Base-by-base conservation (phyloP, 2,113 vertebrate species). In the Chunga burmeisteri region DNA sequence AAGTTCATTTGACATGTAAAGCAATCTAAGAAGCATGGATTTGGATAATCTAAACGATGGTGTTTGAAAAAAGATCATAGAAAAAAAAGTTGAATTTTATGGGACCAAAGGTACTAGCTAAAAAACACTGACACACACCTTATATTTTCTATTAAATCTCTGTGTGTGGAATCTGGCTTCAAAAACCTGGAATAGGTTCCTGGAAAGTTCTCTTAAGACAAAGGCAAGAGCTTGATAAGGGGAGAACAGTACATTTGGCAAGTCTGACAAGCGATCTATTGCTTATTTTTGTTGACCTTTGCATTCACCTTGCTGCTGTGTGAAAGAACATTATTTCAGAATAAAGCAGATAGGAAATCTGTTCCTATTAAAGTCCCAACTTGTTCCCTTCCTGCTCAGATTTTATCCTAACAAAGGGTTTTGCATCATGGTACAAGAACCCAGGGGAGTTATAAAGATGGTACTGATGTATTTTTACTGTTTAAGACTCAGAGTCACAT, bases 251-350 rank as follows among this genome's bases (percentile, higher is more conserved):
- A 74, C 67, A 58, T 91, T 66, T 91, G 58, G 50, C 65, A 92
- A 70, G 53, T 53, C 19, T 94, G 50, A 92, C 46, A 90, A 88
- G 34, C 6, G 59, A 56, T 73, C 25, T 81, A n/a, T 84, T 74
- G 68, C 63, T 91, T 89, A 23, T 58, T 92, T 96, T 86, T 71
- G 7, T 73, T 91, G 81, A 74, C 77, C 42, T 91, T 94, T 91
- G 13, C 23, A 38, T 87, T 96, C 63, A 93, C 68, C 55, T 96
- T 81, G 23, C 49, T 88, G 58, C 55, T 91, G 11, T 59, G 55
- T 73, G 73, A 94, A 90, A 86, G 44, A 17, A 52, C 49, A 56
- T n/a, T 65, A 61, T 92, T 94, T 81, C 65, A 74, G 36, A 81
- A 87, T 55, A 73, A 65, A 70, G 30, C 27, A 38, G 68, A 94